Conservation (phyloP, 2,797 vertebrate genomes). For the Phataginus tricuspis region DNA sequence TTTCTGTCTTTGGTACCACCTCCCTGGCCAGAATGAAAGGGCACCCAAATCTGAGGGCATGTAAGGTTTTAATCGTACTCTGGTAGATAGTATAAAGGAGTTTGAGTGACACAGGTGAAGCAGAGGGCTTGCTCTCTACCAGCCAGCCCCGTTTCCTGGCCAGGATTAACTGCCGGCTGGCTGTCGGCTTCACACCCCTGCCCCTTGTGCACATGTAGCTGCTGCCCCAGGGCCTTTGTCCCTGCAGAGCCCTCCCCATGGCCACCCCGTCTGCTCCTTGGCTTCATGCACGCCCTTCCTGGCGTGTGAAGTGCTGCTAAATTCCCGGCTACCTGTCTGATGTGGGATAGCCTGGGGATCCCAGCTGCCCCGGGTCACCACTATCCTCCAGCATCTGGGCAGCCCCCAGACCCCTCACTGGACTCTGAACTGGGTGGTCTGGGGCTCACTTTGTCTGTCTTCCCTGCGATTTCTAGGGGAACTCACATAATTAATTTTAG, state of each 20-base stretch:
- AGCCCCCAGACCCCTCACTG: too few relatives aligned
- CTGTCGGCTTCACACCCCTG: too few relatives aligned
- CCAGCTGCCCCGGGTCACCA: too few relatives aligned
- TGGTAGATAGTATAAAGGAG: too few relatives aligned
- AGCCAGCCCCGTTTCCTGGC: background rate
- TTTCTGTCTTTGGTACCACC: accelerated
- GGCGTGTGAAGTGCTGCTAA: too few relatives aligned
- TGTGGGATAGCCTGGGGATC: too few relatives aligned
- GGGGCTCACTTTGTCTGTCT: background rate
- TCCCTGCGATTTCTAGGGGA: background rate
- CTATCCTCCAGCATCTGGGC: accelerated
- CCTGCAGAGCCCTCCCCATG: background rate
- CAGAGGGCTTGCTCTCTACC: too few relatives aligned
- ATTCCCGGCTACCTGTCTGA: too few relatives aligned
- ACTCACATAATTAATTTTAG: too few relatives aligned
- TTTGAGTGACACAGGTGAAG: background rate
- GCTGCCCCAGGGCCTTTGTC: background rate
- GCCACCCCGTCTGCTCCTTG: too few relatives aligned
- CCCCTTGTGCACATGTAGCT: background rate
- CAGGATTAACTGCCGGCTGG: background rate
- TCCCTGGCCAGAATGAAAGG: background rate
- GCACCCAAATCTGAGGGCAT: background rate
- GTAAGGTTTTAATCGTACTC: background rate
- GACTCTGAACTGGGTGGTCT: too few relatives aligned
- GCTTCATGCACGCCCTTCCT: too few relatives aligned